These are phyloP conservation scores for Gobionotothen gibberifrons DNA, from an alignment of 2,797 vertebrate genomes.

Conservation along the genomic window DNA sequence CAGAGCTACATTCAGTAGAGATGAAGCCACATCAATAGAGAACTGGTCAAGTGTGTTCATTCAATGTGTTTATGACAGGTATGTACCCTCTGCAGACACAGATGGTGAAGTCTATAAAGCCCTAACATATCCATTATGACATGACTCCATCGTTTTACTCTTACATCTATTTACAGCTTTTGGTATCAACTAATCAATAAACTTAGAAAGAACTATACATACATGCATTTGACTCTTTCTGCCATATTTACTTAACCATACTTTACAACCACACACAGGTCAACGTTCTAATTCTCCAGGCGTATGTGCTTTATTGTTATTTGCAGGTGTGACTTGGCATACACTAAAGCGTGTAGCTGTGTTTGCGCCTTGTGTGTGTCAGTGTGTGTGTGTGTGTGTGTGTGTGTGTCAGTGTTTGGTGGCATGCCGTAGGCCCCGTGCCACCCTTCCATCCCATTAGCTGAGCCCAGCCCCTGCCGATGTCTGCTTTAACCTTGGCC, in stretches of 20 bases:
- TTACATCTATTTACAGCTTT: slow-evolving; percentile 48
- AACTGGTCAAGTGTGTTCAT: slow-evolving; percentile 40
- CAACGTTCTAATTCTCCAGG: neutral
- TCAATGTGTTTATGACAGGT: slow-evolving; percentile 8
- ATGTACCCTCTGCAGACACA: neutral
- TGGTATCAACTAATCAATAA: slow-evolving; percentile 55
- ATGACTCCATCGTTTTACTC: slow-evolving; percentile 23
- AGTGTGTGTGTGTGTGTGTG: neutral
- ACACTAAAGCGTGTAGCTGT: slow-evolving; percentile 6
- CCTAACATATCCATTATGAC: slow-evolving; percentile 9
- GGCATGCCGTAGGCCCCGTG: slow-evolving; percentile 70
- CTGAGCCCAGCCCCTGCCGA: slow-evolving; percentile 85
- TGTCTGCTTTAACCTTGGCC: slow-evolving; percentile 98
- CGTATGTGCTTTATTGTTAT: slow-evolving; percentile 23
- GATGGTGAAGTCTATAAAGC: slow-evolving; percentile 30
- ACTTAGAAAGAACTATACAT: slow-evolving; percentile 11
- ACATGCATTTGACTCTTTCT: slow-evolving; percentile 21
- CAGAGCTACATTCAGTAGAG: slow-evolving; percentile 22
- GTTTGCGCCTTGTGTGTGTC: slow-evolving; percentile 27
- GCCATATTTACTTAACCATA: neutral
- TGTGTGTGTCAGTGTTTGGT: slow-evolving; percentile 31
- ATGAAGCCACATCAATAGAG: slow-evolving; percentile 18
- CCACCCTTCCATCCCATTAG: slow-evolving; percentile 79
- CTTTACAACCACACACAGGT: neutral
- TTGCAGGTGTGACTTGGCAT: slow-evolving; percentile 23